A percentile compares a stretch with the other conserved stretches of the same genome.
These are phyloP conservation scores for Mythimna pallens DNA, from an alignment of 2,888 invertebrate species.

Conservation along the genomic window DNA sequence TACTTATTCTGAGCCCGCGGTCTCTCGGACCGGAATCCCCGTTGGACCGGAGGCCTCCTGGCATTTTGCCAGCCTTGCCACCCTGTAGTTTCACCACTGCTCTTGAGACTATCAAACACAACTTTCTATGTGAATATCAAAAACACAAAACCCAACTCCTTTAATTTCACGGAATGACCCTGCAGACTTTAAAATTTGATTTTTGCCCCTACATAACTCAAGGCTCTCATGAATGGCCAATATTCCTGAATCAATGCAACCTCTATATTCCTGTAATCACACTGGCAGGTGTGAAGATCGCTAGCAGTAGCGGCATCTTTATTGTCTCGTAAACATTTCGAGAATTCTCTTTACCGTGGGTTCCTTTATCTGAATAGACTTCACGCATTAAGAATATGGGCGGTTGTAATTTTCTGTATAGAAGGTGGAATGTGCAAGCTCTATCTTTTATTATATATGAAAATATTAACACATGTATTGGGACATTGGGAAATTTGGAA, in stretches of 20 bases:
- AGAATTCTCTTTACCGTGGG: constrained; percentile 4
- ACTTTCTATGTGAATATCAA: too few relatives aligned
- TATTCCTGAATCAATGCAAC: constrained; percentile 24
- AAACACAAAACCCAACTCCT: not conserved
- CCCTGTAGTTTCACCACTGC: too few relatives aligned
- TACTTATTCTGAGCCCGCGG: too few relatives aligned
- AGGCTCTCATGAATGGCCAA: not conserved
- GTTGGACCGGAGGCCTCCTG: too few relatives aligned
- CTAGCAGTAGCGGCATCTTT: constrained; percentile 66
- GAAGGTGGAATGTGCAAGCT: not conserved
- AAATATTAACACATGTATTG: not conserved
- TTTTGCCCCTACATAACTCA: not conserved
- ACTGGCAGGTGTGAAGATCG: constrained; percentile 51
- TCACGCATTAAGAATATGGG: not conserved
- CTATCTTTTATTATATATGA: not conserved
- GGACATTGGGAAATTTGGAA: not conserved
- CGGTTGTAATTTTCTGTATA: not conserved
- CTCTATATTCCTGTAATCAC: constrained; percentile 39
- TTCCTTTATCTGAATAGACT: not conserved
- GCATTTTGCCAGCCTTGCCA: too few relatives aligned
- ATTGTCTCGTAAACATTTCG: constrained; percentile 55
- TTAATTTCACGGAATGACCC: not conserved
- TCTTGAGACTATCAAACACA: too few relatives aligned
- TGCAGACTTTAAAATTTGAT: not conserved
- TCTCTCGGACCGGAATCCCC: too few relatives aligned